Conservation (phyloP, 2,797 vertebrate species). For the Takifugu ocellatus region DNA sequence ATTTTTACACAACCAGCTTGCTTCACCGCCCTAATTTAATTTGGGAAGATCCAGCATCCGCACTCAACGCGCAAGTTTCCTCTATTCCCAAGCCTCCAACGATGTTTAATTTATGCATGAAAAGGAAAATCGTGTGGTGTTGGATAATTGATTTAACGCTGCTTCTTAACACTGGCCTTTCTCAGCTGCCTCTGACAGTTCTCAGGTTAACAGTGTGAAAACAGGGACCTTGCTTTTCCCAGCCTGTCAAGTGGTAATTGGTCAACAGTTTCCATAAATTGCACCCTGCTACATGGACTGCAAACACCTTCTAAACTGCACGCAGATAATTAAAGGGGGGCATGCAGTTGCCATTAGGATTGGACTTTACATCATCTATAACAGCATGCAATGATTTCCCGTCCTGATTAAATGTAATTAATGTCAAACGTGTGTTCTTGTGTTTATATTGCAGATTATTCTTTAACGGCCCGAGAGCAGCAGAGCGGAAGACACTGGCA, state of each 20-base stretch:
- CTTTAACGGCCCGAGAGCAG: slow-evolving; percentile 51
- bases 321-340: slow-evolving; percentile 65
- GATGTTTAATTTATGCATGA: slow-evolving; percentile 31
- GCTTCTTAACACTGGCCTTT: slow-evolving; percentile 55
- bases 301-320: slow-evolving; percentile 66
- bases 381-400: neutral
- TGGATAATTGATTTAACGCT: slow-evolving; percentile 64
- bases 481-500: slow-evolving; percentile 54
- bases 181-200: slow-evolving; percentile 60
- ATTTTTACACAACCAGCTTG: neutral
- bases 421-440: slow-evolving; percentile 41
- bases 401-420: slow-evolving; percentile 12
- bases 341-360: slow-evolving; percentile 26
- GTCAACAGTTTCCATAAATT: slow-evolving; percentile 69
- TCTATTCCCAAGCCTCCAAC: slow-evolving; percentile 10
- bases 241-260: slow-evolving; percentile 78
- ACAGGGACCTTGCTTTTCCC: slow-evolving; percentile 65
- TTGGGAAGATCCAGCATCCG: slow-evolving; percentile 12
- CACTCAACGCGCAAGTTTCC: slow-evolving; percentile 5
- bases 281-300: slow-evolving; percentile 63
- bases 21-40: slow-evolving; percentile 5
- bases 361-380: slow-evolving; percentile 5
- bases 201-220: slow-evolving; percentile 74
- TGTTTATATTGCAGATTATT: slow-evolving; percentile 66
- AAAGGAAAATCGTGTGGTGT: slow-evolving; percentile 28